These are phyloP conservation scores for Meda fulgida DNA, from an alignment of 2,797 vertebrate species.

Conservation along the genomic window DNA sequence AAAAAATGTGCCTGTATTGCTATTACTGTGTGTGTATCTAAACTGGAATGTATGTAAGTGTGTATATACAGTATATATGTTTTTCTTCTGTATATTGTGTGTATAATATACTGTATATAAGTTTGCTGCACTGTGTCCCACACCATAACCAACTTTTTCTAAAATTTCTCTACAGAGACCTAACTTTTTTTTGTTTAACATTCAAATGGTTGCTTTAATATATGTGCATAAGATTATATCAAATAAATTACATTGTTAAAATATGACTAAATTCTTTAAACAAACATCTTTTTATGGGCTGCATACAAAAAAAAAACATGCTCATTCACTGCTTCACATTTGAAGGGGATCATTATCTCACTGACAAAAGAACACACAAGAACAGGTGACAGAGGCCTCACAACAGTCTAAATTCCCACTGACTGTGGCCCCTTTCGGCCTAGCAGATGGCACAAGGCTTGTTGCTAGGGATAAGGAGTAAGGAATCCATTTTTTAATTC, in stretches of 20 bases:
- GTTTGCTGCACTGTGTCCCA: background rate
- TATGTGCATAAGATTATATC: background rate
- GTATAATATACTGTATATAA: background rate
- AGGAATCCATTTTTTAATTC: conserved; percentile 95
- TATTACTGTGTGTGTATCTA: background rate
- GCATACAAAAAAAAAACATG: background rate
- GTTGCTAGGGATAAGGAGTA: conserved; percentile 91
- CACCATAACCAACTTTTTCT: background rate
- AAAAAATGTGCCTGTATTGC: background rate
- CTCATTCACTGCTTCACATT: conserved; percentile 44
- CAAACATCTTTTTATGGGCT: conserved; percentile 33
- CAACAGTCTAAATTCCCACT: conserved; percentile 73
- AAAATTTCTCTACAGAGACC: background rate
- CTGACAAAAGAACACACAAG: conserved; percentile 58
- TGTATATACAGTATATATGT: background rate
- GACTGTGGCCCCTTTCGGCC: conserved; percentile 81
- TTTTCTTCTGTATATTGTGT: background rate
- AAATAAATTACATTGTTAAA: background rate
- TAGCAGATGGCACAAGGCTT: conserved; percentile 90
- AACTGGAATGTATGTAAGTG: background rate
- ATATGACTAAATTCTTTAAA: conserved; percentile 1
- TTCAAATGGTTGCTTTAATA: background rate
- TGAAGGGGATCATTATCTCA: conserved; percentile 57
- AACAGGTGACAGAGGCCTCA: conserved; percentile 82
- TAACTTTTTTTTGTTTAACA: background rate